Conservation (phyloP, 2,888 invertebrate species). For the Creontiades dilutus region DNA sequence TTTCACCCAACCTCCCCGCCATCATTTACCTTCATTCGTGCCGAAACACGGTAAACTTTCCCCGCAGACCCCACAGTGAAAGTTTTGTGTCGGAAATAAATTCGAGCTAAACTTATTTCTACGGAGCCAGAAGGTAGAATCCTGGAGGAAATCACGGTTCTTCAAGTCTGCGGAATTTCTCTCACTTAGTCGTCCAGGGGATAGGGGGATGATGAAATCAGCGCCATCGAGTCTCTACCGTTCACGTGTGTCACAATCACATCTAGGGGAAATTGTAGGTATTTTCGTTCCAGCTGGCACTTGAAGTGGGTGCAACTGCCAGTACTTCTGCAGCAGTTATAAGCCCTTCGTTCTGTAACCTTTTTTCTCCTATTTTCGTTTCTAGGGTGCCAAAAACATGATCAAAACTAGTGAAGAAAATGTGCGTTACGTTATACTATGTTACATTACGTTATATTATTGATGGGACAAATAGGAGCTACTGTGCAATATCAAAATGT, state of each 20-base stretch:
- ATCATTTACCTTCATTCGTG: neutral
- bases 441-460: no score
- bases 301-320: no score
- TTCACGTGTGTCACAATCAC: neutral
- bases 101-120: constrained; percentile 68
- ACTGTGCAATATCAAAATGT: no score
- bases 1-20: constrained; percentile 4
- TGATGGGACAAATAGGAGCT: no score
- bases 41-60: constrained; percentile 44
- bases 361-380: no score
- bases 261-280: neutral
- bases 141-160: constrained; percentile 36
- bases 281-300: neutral
- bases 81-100: constrained; percentile 71
- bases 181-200: neutral
- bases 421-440: no score
- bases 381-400: no score
- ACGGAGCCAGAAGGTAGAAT: constrained; percentile 24
- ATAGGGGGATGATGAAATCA: neutral
- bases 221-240: neutral
- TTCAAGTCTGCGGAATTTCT: neutral
- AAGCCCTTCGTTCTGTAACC: no score
- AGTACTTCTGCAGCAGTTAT: no score
- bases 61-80: neutral
- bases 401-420: no score